Conservation (phyloP, 2,888 invertebrate genomes). For the Noctua janthe region DNA sequence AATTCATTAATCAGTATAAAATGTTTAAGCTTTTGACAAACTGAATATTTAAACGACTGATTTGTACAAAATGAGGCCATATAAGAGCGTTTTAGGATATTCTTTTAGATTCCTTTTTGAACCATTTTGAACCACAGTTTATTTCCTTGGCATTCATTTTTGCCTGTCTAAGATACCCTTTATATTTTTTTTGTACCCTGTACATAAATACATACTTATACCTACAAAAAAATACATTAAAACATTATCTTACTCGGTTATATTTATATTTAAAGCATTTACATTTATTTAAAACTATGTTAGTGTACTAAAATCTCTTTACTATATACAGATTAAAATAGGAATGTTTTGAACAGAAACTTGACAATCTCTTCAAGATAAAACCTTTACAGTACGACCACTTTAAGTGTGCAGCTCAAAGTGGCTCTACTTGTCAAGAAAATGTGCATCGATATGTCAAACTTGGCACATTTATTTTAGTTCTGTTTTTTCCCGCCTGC, state of each 20-base stretch:
- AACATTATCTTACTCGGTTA: slow-evolving; percentile 54
- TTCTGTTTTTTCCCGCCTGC: not conserved
- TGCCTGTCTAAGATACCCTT: not conserved
- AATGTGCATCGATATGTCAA: not conserved
- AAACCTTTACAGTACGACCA: not conserved
- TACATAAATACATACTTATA: slow-evolving; percentile 66
- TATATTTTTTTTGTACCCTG: slow-evolving; percentile 61
- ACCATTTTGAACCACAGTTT: not conserved
- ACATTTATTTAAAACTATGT: slow-evolving; percentile 65
- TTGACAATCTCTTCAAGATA: not conserved
- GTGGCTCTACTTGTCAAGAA: not conserved
- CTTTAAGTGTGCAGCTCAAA: not conserved
- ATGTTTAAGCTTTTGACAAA: not conserved
- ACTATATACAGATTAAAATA: slow-evolving; percentile 58
- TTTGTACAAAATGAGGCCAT: not conserved
- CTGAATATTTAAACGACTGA: not conserved
- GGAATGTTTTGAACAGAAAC: slow-evolving; percentile 34
- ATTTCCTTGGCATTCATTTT: not conserved
- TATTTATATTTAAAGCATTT: slow-evolving; percentile 73
- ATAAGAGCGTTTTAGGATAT: not conserved
- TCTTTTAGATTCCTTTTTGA: not conserved
- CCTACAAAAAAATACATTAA: slow-evolving; percentile 45
- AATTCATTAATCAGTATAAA: not conserved
- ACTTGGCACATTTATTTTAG: not conserved
- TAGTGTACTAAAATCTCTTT: slow-evolving; percentile 55